phyloP scores from a whole-genome alignment of 2,113 vertebrate genomes.

The Dasyurus viverrinus region DNA sequence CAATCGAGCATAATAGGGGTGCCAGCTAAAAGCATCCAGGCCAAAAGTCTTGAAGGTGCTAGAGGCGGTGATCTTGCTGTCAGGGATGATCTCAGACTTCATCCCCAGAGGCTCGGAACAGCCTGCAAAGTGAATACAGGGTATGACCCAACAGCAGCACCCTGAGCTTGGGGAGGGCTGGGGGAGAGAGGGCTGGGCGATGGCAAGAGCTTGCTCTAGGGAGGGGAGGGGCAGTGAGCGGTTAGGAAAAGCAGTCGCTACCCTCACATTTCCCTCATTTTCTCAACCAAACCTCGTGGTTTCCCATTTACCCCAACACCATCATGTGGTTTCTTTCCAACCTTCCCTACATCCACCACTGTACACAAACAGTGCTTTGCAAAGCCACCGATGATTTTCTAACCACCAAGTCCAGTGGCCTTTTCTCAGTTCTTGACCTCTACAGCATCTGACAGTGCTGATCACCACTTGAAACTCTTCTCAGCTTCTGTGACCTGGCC shows the following conservation, averaged over 20 bases:
- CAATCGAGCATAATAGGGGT: conserved; percentile 91
- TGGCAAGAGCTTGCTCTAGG: background rate
- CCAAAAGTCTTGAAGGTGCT: conserved; percentile 94
- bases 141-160: conserved; percentile 84
- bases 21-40: conserved; percentile 92
- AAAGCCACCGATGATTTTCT: background rate
- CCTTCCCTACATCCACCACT: background rate
- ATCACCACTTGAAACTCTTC: background rate
- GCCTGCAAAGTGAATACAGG: conserved; percentile 90
- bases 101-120: conserved; percentile 94
- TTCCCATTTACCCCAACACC: background rate
- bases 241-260: no score
- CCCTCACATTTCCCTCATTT: background rate
- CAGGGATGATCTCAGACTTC: conserved; percentile 90
- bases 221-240: background rate
- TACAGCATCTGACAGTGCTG: background rate
- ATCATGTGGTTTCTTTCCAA: background rate
- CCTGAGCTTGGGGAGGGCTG: no score
- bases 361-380: background rate
- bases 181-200: background rate
- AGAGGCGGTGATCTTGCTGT: conserved; percentile 92
- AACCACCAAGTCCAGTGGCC: background rate
- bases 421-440: background rate
- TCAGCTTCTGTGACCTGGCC: background rate
- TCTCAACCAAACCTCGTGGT: background rate